These are phyloP conservation scores for Labrus mixtus DNA, from an alignment of 2,113 vertebrate species.

Conservation along the genomic window DNA sequence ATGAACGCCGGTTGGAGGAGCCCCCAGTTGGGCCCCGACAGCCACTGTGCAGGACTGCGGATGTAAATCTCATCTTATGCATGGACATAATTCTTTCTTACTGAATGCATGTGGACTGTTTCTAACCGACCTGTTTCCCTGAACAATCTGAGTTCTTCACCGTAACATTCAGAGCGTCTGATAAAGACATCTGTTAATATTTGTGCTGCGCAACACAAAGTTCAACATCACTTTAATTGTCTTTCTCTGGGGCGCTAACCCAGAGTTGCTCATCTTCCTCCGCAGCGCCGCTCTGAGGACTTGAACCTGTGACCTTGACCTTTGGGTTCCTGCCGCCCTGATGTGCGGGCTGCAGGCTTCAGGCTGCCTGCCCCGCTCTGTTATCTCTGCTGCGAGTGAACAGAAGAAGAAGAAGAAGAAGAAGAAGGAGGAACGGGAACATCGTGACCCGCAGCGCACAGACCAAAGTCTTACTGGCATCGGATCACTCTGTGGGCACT, in stretches of 20 bases:
- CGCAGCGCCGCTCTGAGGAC: slow-evolving; percentile 18
- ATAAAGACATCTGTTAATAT: not conserved
- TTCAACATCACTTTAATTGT: slow-evolving; percentile 30
- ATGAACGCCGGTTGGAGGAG: too few species aligned
- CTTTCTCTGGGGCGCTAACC: slow-evolving; percentile 2
- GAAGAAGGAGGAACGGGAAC: slow-evolving; percentile 46
- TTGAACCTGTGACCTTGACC: slow-evolving; percentile 52
- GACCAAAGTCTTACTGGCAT: slow-evolving; percentile 44
- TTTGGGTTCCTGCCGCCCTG: slow-evolving; percentile 31
- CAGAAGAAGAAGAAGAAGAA: slow-evolving; percentile 11
- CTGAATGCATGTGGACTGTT: too few species aligned
- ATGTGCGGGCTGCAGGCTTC: slow-evolving; percentile 20
- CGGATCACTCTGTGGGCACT: slow-evolving; percentile 41
- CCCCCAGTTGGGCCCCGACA: too few species aligned
- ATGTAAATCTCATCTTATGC: too few species aligned
- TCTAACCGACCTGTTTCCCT: not conserved
- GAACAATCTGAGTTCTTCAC: not conserved
- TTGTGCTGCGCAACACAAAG: not conserved
- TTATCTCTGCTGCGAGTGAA: slow-evolving; percentile 48
- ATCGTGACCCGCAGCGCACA: slow-evolving; percentile 34
- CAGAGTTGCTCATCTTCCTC: slow-evolving; percentile 11
- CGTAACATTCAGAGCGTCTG: not conserved
- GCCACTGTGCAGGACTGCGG: too few species aligned
- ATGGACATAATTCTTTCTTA: too few species aligned
- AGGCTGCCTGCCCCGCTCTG: slow-evolving; percentile 28